phyloP scores from a whole-genome alignment of 2,113 vertebrate species.

The Charadrius vociferus region DNA sequence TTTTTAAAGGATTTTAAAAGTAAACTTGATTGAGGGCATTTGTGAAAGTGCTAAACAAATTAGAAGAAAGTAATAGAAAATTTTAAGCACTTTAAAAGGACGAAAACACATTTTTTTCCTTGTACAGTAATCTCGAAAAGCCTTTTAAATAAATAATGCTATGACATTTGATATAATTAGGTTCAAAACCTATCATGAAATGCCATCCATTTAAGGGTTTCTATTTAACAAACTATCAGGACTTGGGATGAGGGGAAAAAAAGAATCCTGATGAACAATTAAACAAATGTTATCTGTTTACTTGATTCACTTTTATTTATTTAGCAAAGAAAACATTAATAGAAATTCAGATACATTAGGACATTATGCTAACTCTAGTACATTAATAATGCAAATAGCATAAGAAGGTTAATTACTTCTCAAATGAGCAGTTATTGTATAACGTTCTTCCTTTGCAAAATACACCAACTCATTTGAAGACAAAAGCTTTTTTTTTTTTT shows the following conservation, averaged over 20 bases:
- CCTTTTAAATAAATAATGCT: constrained; percentile 66
- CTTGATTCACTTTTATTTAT: constrained; percentile 66
- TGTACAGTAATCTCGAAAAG: constrained; percentile 38
- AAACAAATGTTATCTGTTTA: constrained; percentile 70
- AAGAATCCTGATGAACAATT: constrained; percentile 58
- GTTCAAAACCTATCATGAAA: constrained; percentile 69
- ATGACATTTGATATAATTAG: constrained; percentile 75
- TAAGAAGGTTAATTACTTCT: constrained; percentile 75
- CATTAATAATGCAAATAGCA: constrained; percentile 73
- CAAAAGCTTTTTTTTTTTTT: not conserved
- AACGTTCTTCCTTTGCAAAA: constrained; percentile 40
- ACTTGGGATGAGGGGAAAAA: constrained; percentile 14
- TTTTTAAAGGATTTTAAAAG: constrained; percentile 11
- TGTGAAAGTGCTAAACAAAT: constrained; percentile 41
- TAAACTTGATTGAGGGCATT: not conserved
- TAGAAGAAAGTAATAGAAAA: constrained; percentile 37
- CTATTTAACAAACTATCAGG: constrained; percentile 62
- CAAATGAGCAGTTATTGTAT: constrained; percentile 64
- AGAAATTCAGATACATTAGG: constrained; percentile 66
- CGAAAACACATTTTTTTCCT: not conserved
- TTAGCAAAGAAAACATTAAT: constrained; percentile 69
- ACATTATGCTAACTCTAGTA: constrained; percentile 52
- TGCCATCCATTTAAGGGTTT: constrained; percentile 65
- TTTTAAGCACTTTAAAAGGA: constrained; percentile 41
- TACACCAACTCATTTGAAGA: constrained; percentile 16